phyloP scores from a whole-genome alignment of 2,888 invertebrate species.

The Tetragonisca angustula region DNA sequence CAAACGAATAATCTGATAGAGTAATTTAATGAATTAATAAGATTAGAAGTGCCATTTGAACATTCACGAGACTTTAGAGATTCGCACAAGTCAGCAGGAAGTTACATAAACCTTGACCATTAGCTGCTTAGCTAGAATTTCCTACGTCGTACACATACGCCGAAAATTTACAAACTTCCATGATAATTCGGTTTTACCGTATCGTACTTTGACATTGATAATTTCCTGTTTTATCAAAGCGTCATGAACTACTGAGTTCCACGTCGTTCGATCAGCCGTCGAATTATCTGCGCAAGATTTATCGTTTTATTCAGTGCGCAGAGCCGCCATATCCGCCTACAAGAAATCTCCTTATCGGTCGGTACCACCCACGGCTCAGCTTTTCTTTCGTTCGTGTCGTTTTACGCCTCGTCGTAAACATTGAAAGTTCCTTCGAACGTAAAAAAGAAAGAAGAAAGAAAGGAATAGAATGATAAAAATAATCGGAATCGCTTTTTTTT shows the following conservation, averaged over 20 bases:
- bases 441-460: background rate
- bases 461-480: too few relatives aligned
- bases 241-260: background rate
- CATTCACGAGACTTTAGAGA: background rate
- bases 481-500: background rate
- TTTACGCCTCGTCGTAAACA: background rate
- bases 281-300: slow-evolving; percentile 28
- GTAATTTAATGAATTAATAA: background rate
- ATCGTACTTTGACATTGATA: background rate
- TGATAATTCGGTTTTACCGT: background rate
- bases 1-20: background rate
- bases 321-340: slow-evolving; percentile 20
- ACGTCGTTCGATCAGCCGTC: background rate
- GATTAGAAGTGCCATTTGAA: background rate
- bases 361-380: slow-evolving; percentile 25
- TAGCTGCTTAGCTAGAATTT: too few relatives aligned
- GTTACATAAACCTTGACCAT: background rate
- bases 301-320: slow-evolving; percentile 16
- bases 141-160: too few relatives aligned
- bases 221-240: slow-evolving; percentile 3
- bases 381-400: background rate
- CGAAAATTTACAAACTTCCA: background rate
- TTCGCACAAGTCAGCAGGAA: background rate
- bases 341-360: background rate
- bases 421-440: too few relatives aligned